These are phyloP conservation scores for Beris morrisii DNA, from an alignment of 2,888 invertebrate species.

Conservation along the genomic window DNA sequence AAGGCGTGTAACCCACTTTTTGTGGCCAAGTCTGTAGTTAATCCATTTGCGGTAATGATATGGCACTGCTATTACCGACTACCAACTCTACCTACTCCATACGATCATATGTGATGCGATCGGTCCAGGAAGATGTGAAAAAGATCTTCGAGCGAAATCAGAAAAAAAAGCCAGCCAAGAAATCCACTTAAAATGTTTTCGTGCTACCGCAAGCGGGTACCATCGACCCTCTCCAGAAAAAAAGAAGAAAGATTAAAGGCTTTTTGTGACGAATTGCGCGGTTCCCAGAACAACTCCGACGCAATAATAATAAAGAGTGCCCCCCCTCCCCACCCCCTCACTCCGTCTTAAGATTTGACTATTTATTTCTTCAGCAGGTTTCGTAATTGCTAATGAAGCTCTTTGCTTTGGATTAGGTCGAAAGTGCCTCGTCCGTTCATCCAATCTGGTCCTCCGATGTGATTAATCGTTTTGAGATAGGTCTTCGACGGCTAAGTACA, in stretches of 20 bases:
- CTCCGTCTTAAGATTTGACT: neutral
- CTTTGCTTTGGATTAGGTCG: constrained; percentile 14
- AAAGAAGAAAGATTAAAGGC: constrained; percentile 17
- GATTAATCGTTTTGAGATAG: constrained; percentile 27
- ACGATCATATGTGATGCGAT: neutral
- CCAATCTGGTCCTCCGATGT: constrained; percentile 25
- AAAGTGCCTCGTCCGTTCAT: constrained; percentile 17
- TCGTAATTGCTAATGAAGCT: constrained; percentile 29
- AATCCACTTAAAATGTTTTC: constrained; percentile 13
- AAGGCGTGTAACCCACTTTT: constrained; percentile 39
- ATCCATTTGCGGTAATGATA: constrained; percentile 39
- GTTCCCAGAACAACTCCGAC: constrained; percentile 28
- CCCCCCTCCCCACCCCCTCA: neutral
- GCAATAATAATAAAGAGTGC: constrained; percentile 5
- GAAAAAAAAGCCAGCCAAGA: constrained; percentile 4
- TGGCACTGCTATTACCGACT: constrained; percentile 32
- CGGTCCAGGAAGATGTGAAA: constrained; percentile 9
- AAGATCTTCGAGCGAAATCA: constrained; percentile 4
- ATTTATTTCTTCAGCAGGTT: constrained; percentile 14
- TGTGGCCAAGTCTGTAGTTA: constrained; percentile 34
- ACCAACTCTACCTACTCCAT: constrained; percentile 12
- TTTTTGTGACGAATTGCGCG: constrained; percentile 18
- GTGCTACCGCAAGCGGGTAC: constrained; percentile 8
- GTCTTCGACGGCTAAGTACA: neutral
- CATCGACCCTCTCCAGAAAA: neutral